Percentiles rank a stretch among this genome's conserved stretches.
Conservation (phyloP, 1,140 invertebrate species). For the Macrocentrus cingulum region DNA sequence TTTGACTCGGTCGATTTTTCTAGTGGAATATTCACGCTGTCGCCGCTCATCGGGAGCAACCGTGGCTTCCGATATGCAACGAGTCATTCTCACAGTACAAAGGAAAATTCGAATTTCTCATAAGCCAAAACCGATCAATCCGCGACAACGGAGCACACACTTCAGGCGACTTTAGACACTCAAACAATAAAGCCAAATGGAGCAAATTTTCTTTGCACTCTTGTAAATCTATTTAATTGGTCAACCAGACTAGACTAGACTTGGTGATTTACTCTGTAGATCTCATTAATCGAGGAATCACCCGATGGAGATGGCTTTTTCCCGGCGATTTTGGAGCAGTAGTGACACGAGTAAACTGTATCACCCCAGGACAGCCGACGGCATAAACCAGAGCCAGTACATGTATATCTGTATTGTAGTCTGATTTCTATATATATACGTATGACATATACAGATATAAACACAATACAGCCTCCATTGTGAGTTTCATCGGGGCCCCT, state of each 20-base stretch:
- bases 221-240: too few relatives aligned
- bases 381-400: not conserved
- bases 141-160: not conserved
- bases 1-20: slow-evolving; percentile 28
- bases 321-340: not conserved
- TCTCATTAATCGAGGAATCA: too few relatives aligned
- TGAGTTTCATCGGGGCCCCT: too few relatives aligned
- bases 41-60: slow-evolving; percentile 26
- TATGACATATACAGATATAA: too few relatives aligned
- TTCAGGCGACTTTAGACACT: not conserved
- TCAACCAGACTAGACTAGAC: too few relatives aligned
- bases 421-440: too few relatives aligned
- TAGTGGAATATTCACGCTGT: slow-evolving; percentile 14
- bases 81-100: slow-evolving; percentile 25
- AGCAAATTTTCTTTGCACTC: too few relatives aligned
- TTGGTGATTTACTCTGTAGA: too few relatives aligned
- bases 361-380: not conserved
- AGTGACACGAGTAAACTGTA: not conserved
- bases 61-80: slow-evolving; percentile 15
- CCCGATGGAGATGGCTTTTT: not conserved
- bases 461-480: too few relatives aligned
- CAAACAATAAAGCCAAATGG: too few relatives aligned
- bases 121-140: slow-evolving; percentile 29
- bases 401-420: too few relatives aligned
- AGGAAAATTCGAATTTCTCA: slow-evolving; percentile 3